phyloP scores from a whole-genome alignment of 2,888 invertebrate genomes.

The Phyto melanocephala region DNA sequence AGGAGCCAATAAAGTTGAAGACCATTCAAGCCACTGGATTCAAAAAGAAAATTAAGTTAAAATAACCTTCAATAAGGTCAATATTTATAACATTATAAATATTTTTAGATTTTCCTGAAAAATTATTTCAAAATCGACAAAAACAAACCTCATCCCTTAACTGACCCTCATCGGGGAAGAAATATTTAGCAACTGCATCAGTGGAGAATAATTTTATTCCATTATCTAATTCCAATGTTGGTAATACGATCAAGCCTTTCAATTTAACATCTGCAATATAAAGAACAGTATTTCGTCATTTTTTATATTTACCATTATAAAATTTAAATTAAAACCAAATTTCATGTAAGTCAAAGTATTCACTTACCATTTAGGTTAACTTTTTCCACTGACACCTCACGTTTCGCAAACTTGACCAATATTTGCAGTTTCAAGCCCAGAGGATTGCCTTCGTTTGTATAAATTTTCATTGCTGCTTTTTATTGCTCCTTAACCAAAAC shows the following conservation, averaged over 20 bases:
- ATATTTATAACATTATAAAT: neutral
- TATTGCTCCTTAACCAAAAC: neutral
- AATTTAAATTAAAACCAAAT: too few species aligned
- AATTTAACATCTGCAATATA: constrained; percentile 79
- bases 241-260: constrained; percentile 82
- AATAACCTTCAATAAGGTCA: constrained; percentile 57
- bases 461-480: constrained; percentile 82
- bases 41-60: constrained; percentile 8
- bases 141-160: constrained; percentile 78
- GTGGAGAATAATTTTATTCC: constrained; percentile 84
- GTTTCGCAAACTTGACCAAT: constrained; percentile 84
- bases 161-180: constrained; percentile 80
- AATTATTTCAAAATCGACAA: too few species aligned
- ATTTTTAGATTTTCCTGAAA: too few species aligned
- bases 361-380: constrained; percentile 83
- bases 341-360: too few species aligned
- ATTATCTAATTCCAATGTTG: constrained; percentile 83
- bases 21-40: constrained; percentile 84
- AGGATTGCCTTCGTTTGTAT: constrained; percentile 88
- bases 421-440: constrained; percentile 86
- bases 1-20: constrained; percentile 82
- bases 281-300: too few species aligned
- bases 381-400: constrained; percentile 81
- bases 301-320: too few species aligned
- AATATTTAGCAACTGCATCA: constrained; percentile 85